These are phyloP conservation scores for Crotalus helleri DNA, from an alignment of 2,113 vertebrate genomes.

Conservation along the genomic window DNA sequence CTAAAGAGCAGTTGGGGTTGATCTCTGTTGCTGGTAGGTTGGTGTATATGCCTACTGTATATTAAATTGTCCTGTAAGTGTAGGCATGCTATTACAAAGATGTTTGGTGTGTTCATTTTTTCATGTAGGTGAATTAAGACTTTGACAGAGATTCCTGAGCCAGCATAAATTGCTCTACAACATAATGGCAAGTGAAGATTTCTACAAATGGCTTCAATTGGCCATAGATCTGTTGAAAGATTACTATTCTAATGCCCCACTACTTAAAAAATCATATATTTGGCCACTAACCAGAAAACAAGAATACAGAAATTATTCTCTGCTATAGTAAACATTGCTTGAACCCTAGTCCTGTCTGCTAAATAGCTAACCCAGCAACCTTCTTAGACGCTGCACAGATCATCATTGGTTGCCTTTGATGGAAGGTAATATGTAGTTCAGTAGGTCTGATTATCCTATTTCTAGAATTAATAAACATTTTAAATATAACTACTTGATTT, in stretches of 20 bases:
- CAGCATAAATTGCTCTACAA: neutral
- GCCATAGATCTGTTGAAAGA: fast-evolving
- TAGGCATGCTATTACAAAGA: neutral
- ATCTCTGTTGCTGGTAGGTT: neutral
- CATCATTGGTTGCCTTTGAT: neutral
- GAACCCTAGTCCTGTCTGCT: neutral
- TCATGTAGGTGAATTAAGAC: neutral
- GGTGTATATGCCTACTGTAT: neutral
- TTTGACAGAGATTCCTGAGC: neutral
- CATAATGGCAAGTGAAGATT: neutral
- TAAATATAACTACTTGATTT: slow-evolving; percentile 20
- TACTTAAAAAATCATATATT: neutral
- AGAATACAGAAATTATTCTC: neutral
- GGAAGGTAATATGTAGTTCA: neutral
- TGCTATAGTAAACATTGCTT: neutral
- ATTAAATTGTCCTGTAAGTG: neutral
- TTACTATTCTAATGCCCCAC: neutral
- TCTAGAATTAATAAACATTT: slow-evolving; percentile 25
- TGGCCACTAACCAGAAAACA: neutral
- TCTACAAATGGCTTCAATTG: neutral
- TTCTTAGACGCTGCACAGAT: fast-evolving
- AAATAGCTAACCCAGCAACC: neutral
- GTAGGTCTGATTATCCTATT: neutral
- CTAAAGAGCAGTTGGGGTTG: too few relatives aligned
- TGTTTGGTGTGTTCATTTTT: neutral